Conservation (phyloP, 2,113 vertebrate genomes). For the Peromyscus polionotus region DNA sequence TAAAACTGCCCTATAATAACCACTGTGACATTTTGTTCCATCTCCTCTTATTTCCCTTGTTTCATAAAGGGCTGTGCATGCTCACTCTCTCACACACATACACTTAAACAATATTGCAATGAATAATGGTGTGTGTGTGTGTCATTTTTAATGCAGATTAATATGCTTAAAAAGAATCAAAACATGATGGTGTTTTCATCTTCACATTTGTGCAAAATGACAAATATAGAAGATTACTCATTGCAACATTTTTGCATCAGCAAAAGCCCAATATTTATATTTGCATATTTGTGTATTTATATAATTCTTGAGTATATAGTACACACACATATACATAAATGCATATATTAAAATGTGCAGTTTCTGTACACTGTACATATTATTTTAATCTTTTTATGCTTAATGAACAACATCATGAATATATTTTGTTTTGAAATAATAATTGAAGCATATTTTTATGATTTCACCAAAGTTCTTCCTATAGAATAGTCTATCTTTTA, state of each 20-base stretch:
- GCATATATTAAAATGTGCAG: background rate
- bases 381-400: slow-evolving; percentile 36
- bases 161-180: slow-evolving; percentile 3
- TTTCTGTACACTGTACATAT: background rate
- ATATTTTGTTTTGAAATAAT: slow-evolving; percentile 50
- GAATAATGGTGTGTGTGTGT: background rate
- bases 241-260: background rate
- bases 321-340: background rate
- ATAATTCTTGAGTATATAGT: background rate
- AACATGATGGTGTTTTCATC: slow-evolving; percentile 22
- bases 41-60: background rate
- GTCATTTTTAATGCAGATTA: slow-evolving; percentile 34
- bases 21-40: slow-evolving; percentile 35
- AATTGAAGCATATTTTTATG: background rate
- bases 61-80: background rate
- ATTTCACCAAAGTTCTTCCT: slow-evolving; percentile 16
- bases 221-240: background rate
- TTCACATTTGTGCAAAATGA: background rate
- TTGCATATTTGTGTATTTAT: background rate
- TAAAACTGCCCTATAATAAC: slow-evolving; percentile 46
- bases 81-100: background rate
- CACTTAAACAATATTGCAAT: background rate
- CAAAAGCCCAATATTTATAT: background rate
- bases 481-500: background rate
- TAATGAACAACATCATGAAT: background rate